Percentiles rank a stretch among this genome's conserved stretches.
Evolutionary conservation across 2,797 vertebrate genomes (phyloP).

Genomic region (Tangara arthus): DNA sequence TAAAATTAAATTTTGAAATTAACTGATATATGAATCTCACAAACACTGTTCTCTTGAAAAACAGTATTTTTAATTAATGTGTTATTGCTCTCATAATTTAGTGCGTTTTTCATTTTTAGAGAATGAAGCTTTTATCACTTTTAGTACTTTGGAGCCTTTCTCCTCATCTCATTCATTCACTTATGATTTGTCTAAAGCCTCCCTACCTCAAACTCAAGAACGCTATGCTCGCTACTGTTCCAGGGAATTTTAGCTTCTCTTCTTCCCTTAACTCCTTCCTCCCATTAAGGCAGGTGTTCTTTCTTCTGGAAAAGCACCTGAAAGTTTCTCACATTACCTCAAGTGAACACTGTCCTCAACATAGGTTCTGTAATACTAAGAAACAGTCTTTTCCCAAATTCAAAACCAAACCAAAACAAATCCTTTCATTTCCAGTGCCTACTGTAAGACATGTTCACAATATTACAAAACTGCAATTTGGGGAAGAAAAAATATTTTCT

Average conservation of each 20-base stretch:
- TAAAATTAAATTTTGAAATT: background rate
- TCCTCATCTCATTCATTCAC: background rate
- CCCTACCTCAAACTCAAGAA: background rate
- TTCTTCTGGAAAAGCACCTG: background rate
- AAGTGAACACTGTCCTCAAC: background rate
- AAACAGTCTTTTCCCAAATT: background rate
- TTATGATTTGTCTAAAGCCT: background rate
- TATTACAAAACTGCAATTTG: background rate
- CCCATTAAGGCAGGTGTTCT: background rate
- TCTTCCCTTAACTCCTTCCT: slow-evolving; percentile 4
- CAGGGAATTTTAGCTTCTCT: slow-evolving; percentile 5
- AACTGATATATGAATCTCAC: background rate
- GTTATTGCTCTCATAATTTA: background rate
- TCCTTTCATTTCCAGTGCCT: background rate
- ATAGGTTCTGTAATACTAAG: background rate
- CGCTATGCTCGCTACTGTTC: background rate
- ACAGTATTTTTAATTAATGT: background rate
- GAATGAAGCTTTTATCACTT: background rate
- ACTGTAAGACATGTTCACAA: background rate
- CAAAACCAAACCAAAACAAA: background rate
- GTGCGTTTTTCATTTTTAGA: background rate
- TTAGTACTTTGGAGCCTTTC: background rate
- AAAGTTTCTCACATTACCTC: background rate
- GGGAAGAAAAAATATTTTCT: background rate
- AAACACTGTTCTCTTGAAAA: background rate